A percentile compares a stretch with the other conserved stretches of the same genome.
Evolutionary conservation across 2,888 invertebrate species (phyloP).

Genomic region (Agrilus cyanescens): DNA sequence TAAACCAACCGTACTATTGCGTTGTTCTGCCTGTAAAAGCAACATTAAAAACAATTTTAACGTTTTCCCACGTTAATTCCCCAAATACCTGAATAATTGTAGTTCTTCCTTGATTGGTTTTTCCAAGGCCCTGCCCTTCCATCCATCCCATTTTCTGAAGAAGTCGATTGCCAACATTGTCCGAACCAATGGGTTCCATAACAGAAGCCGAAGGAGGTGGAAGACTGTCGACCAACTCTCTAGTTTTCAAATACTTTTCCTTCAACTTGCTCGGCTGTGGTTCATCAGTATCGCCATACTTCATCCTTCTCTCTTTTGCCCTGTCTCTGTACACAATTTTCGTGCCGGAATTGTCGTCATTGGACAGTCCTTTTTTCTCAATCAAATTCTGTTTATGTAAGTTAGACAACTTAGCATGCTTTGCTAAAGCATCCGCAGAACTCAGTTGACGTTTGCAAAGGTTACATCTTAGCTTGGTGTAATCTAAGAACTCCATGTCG

Average conservation of each 20-base stretch:
- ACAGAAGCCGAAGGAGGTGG: slow-evolving; percentile 43
- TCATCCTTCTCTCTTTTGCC: slow-evolving; percentile 88
- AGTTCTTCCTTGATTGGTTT: slow-evolving; percentile 83
- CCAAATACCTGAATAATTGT: slow-evolving; percentile 73
- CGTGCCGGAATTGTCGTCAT: slow-evolving; percentile 12
- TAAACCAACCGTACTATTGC: slow-evolving; percentile 60
- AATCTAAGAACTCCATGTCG: slow-evolving; percentile 73
- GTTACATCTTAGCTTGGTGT: slow-evolving; percentile 81
- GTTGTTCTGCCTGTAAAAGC: slow-evolving; percentile 42
- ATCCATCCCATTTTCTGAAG: slow-evolving; percentile 99
- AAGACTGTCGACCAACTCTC: slow-evolving; percentile 36
- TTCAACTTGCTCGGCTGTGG: slow-evolving; percentile 62
- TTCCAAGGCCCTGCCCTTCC: slow-evolving; percentile 91
- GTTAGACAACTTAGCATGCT: slow-evolving; percentile 88
- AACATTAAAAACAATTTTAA: slow-evolving; percentile 1
- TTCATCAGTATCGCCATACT: slow-evolving; percentile 82
- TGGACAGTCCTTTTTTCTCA: slow-evolving; percentile 23
- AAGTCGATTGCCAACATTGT: slow-evolving; percentile 89
- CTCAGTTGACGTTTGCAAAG: slow-evolving; percentile 93
- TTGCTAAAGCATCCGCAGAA: slow-evolving; percentile 73
- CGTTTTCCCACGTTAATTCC: too few species aligned
- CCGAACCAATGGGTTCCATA: slow-evolving; percentile 62
- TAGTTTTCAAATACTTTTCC: slow-evolving; percentile 55
- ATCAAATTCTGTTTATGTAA: slow-evolving; percentile 85
- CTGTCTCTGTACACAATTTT: slow-evolving; percentile 73